phyloP scores from a whole-genome alignment of 2,888 invertebrate genomes.

The Tetramorium bicarinatum region DNA sequence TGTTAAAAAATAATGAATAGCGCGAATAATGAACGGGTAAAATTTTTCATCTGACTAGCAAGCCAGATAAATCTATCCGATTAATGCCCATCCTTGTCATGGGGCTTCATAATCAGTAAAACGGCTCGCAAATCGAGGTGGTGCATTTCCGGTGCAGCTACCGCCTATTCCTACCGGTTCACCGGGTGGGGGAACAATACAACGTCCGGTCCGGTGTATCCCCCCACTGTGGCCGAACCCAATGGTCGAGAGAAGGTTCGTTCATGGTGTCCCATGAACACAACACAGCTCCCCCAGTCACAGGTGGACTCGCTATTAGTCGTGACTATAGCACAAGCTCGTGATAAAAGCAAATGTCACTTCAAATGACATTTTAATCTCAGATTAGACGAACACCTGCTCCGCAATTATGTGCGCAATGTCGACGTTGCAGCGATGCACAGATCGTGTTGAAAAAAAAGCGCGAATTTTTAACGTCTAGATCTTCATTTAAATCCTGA shows the following conservation, averaged over 20 bases:
- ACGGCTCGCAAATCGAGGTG: conserved; percentile 65
- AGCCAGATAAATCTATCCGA: background rate
- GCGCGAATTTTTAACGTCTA: background rate
- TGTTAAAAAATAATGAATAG: background rate
- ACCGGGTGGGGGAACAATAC: conserved; percentile 80
- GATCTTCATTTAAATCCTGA: background rate
- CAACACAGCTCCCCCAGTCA: conserved; percentile 69
- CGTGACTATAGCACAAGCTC: conserved; percentile 2
- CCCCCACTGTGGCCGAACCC: conserved; percentile 72
- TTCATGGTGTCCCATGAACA: conserved; percentile 72
- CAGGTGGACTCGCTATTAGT: conserved; percentile 73
- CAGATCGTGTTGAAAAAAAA: background rate
- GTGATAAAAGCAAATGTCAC: conserved; percentile 4
- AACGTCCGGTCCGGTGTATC: conserved; percentile 85
- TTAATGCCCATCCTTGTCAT: background rate
- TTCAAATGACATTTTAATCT: conserved; percentile 2
- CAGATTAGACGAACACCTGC: background rate
- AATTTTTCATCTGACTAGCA: background rate
- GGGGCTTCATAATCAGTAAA: conserved; percentile 19
- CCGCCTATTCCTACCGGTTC: conserved; percentile 68
- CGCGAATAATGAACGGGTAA: background rate
- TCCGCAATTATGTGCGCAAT: background rate
- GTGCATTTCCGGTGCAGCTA: conserved; percentile 78
- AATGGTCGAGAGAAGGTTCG: conserved; percentile 45
- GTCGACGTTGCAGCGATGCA: background rate